Conservation (phyloP, 2,113 vertebrate species). For the Gallinago jamesoni region DNA sequence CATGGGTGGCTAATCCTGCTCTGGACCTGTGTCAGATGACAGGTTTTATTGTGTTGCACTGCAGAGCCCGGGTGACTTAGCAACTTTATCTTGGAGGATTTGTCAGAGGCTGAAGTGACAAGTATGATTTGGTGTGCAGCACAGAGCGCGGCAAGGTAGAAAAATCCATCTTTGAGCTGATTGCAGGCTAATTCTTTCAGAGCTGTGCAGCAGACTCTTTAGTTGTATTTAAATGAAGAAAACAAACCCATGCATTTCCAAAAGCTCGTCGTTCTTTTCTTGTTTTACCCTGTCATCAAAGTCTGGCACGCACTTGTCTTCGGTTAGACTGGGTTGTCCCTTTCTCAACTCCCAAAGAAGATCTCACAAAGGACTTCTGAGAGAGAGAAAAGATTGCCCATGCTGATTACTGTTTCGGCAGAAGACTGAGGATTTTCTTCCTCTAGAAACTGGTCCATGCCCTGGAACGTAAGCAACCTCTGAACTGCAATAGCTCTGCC, state of each 20-base stretch:
- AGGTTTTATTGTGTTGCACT: background rate
- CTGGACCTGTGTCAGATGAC: background rate
- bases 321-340: background rate
- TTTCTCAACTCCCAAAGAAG: background rate
- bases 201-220: background rate
- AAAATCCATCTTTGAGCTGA: background rate
- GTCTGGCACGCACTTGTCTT: background rate
- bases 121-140: background rate
- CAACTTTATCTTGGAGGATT: conserved; percentile 34
- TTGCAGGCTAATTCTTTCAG: background rate
- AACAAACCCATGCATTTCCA: background rate
- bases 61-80: conserved; percentile 3
- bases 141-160: background rate
- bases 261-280: background rate
- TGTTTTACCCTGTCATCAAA: accelerated
- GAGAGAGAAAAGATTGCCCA: background rate
- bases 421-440: background rate
- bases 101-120: conserved; percentile 12
- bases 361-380: background rate
- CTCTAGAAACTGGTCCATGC: background rate
- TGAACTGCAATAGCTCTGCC: background rate
- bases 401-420: background rate
- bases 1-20: background rate
- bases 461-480: background rate
- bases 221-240: background rate